Evolutionary conservation across 2,113 vertebrate species (phyloP).

Genomic region (Perca fluviatilis): DNA sequence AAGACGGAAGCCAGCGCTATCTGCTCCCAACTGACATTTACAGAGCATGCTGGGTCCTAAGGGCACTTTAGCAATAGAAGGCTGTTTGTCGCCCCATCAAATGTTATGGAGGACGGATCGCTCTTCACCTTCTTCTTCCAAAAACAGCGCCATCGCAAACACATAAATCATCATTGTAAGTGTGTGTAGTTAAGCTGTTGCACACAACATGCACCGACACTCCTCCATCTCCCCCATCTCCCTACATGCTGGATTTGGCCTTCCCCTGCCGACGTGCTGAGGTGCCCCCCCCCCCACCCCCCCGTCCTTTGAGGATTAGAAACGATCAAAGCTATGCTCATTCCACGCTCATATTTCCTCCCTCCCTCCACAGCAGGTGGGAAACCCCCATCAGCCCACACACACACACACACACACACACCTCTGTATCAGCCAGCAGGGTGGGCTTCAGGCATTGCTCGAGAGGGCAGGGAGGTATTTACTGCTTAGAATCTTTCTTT

Average conservation of each 20-base stretch:
- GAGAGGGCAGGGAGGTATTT: slow-evolving; percentile 21
- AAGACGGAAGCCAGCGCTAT: slow-evolving; percentile 39
- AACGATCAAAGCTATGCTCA: slow-evolving; percentile 74
- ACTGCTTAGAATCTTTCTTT: slow-evolving; percentile 17
- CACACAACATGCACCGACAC: slow-evolving; percentile 25
- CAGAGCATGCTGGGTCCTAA: slow-evolving; percentile 24
- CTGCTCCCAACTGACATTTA: slow-evolving; percentile 51
- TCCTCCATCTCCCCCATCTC: not conserved
- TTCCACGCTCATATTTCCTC: slow-evolving; percentile 66
- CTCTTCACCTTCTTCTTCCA: not conserved
- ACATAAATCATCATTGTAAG: slow-evolving; percentile 14
- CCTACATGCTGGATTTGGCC: slow-evolving; percentile 31
- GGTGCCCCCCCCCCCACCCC: slow-evolving; percentile 22
- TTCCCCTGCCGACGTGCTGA: slow-evolving; percentile 14
- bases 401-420: slow-evolving; percentile 37
- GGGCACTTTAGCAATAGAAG: slow-evolving; percentile 9
- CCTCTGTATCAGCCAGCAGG: slow-evolving; percentile 34
- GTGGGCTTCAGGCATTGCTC: slow-evolving; percentile 39
- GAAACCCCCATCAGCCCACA: slow-evolving; percentile 61
- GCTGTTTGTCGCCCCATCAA: slow-evolving; percentile 40
- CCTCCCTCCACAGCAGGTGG: slow-evolving; percentile 45
- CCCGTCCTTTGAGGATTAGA: slow-evolving; percentile 68
- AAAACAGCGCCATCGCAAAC: not conserved
- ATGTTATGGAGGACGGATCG: slow-evolving; percentile 17
- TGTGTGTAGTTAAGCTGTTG: slow-evolving; percentile 1